Conservation (phyloP, 35 echinoderm and acorn worm species). For the Diadema setosum region DNA sequence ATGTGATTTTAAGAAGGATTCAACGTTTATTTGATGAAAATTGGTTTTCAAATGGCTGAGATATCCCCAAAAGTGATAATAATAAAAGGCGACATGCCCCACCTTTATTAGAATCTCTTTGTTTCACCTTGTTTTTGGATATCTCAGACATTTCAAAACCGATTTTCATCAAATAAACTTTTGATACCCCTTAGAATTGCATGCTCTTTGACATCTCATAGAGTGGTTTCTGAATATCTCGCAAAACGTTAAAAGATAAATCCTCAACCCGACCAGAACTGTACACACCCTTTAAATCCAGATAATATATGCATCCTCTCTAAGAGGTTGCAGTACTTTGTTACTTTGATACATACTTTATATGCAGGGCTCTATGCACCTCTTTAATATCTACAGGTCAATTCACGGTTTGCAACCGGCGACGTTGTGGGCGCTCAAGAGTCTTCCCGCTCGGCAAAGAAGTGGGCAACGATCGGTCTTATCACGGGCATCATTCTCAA, state of each 20-base stretch:
- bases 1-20: too few relatives aligned
- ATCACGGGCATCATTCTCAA: background rate
- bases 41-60: too few relatives aligned
- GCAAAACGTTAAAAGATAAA: background rate
- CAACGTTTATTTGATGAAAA: too few relatives aligned
- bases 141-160: too few relatives aligned
- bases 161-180: too few relatives aligned
- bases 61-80: too few relatives aligned
- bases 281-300: background rate
- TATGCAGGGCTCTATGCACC: too few relatives aligned
- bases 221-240: background rate
- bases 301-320: background rate
- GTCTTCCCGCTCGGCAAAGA: background rate
- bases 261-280: background rate
- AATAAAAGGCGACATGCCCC: too few relatives aligned
- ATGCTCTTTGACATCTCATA: background rate
- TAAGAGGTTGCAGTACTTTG: background rate
- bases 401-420: background rate
- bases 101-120: too few relatives aligned
- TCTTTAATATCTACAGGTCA: background rate
- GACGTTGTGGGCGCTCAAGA: background rate
- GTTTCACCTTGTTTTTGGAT: too few relatives aligned
- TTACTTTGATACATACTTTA: background rate
- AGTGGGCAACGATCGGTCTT: background rate
- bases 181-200: too few relatives aligned